Conservation (phyloP, 1,140 invertebrate genomes). For the Oreohelix idahoensis region DNA sequence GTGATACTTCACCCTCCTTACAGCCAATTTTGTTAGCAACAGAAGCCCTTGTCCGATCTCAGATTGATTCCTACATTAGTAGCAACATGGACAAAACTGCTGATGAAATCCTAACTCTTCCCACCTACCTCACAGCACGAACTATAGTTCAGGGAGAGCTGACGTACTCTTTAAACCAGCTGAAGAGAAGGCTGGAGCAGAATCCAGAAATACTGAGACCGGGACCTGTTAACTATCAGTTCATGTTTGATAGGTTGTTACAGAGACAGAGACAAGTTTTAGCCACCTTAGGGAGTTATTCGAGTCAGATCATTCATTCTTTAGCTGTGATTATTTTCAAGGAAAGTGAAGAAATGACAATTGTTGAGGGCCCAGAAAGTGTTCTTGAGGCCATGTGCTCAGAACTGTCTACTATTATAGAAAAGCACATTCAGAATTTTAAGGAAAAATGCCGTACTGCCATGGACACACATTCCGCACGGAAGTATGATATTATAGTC, state of each 20-base stretch:
- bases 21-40: slow-evolving; percentile 61
- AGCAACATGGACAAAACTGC: slow-evolving; percentile 53
- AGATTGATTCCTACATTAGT: slow-evolving; percentile 61
- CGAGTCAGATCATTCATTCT: slow-evolving; percentile 45
- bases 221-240: slow-evolving; percentile 51
- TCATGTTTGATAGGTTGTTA: slow-evolving; percentile 56
- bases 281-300: slow-evolving; percentile 47
- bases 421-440: slow-evolving; percentile 50
- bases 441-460: slow-evolving; percentile 48
- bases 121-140: slow-evolving; percentile 59
- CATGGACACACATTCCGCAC: slow-evolving; percentile 41
- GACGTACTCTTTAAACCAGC: slow-evolving; percentile 58
- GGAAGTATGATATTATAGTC: slow-evolving; percentile 48
- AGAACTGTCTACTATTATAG: slow-evolving; percentile 53
- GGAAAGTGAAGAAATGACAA: slow-evolving; percentile 52
- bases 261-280: slow-evolving; percentile 50
- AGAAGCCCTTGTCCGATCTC: slow-evolving; percentile 62
- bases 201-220: slow-evolving; percentile 40
- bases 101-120: slow-evolving; percentile 53
- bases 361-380: slow-evolving; percentile 49
- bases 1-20: slow-evolving; percentile 44
- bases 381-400: slow-evolving; percentile 52
- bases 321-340: slow-evolving; percentile 51
- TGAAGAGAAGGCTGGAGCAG: slow-evolving; percentile 56
- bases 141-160: slow-evolving; percentile 66